Percentiles rank a stretch among this genome's conserved stretches.
These are phyloP conservation scores for Nemotelus pantherinus DNA, from an alignment of 2,888 invertebrate genomes.

Conservation along the genomic window DNA sequence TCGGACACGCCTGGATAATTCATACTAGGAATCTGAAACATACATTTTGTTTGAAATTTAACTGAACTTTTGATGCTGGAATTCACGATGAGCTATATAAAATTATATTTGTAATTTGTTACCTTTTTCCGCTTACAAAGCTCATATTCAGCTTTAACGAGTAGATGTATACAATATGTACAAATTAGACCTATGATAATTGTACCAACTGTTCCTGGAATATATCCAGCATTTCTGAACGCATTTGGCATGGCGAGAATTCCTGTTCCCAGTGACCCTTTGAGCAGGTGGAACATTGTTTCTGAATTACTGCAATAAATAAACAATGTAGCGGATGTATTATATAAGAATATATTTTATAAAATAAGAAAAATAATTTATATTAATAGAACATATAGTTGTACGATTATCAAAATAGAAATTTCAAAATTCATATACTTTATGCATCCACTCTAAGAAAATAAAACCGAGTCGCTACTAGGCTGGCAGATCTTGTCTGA, in stretches of 20 bases:
- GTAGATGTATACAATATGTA: slow-evolving; percentile 92
- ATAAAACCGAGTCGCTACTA: too few species aligned
- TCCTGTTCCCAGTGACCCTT: slow-evolving; percentile 94
- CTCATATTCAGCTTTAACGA: slow-evolving; percentile 71
- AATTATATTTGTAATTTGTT: slow-evolving; percentile 15
- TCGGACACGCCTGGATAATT: slow-evolving; percentile 86
- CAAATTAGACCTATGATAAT: slow-evolving; percentile 87
- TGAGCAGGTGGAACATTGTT: slow-evolving; percentile 88
- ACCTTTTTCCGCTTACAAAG: slow-evolving; percentile 69
- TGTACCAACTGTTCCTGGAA: slow-evolving; percentile 82
- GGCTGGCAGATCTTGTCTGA: too few species aligned
- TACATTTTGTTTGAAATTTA: not conserved
- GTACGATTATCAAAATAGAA: not conserved
- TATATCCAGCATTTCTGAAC: slow-evolving; percentile 71
- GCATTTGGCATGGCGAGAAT: slow-evolving; percentile 87
- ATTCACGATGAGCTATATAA: not conserved
- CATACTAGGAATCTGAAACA: slow-evolving; percentile 69
- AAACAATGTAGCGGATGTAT: not conserved
- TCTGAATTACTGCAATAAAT: slow-evolving; percentile 76
- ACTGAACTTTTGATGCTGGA: not conserved
- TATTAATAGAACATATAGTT: not conserved
- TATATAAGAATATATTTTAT: not conserved
- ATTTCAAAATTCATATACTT: too few species aligned
- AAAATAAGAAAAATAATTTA: not conserved
- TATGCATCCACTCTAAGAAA: too few species aligned